These are phyloP conservation scores for Myanophis thanlyinensis DNA, from an alignment of 2,113 vertebrate genomes.

Conservation along the genomic window DNA sequence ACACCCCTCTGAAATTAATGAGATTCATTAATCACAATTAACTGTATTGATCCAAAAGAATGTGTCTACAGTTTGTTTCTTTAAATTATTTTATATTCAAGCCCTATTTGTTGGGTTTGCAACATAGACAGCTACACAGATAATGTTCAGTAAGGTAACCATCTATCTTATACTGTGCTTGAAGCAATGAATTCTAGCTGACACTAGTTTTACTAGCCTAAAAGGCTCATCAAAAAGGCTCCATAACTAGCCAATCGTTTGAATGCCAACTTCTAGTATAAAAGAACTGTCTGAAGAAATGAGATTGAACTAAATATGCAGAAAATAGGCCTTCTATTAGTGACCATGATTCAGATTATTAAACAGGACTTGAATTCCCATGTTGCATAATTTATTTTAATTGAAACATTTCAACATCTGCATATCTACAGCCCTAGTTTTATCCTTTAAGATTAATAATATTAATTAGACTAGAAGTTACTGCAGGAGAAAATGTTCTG, in stretches of 20 bases:
- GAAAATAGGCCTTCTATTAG: slow-evolving; percentile 33
- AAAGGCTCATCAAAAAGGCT: not conserved
- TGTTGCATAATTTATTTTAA: slow-evolving; percentile 44
- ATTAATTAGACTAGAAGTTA: slow-evolving; percentile 59
- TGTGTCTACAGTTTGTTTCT: not conserved
- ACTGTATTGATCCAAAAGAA: not conserved
- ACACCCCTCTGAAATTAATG: not conserved
- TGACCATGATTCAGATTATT: slow-evolving; percentile 17
- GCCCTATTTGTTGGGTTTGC: not conserved
- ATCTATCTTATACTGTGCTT: not conserved
- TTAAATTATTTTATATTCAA: not conserved
- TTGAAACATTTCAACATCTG: slow-evolving; percentile 53
- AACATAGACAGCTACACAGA: not conserved
- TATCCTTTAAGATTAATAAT: slow-evolving; percentile 56
- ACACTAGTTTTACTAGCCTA: not conserved
- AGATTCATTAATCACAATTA: not conserved
- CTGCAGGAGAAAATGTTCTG: slow-evolving; percentile 63
- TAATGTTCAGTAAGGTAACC: not conserved
- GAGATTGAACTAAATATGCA: slow-evolving; percentile 51
- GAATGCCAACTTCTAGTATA: slow-evolving; percentile 13
- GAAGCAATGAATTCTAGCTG: not conserved
- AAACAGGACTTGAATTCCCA: slow-evolving; percentile 59
- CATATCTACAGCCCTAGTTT: slow-evolving; percentile 52
- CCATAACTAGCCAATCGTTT: not conserved
- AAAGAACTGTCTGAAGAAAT: slow-evolving; percentile 47